A percentile compares a stretch with the other conserved stretches of the same genome.
Conservation (phyloP, 1,140 invertebrate genomes). For the Macrobrachium rosenbergii region DNA sequence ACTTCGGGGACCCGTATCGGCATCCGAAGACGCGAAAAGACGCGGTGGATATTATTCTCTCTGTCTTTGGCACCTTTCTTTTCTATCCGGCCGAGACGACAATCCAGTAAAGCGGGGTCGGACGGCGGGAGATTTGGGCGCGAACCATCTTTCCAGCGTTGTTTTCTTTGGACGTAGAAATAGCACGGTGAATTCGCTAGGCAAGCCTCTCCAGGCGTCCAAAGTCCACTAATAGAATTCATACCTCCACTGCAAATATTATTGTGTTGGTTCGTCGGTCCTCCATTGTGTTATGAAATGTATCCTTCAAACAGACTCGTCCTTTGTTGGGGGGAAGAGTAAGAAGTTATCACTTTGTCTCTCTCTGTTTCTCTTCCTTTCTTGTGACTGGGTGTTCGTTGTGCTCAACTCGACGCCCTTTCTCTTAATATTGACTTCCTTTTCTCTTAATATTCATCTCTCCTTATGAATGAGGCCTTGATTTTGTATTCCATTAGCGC, state of each 20-base stretch:
- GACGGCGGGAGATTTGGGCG: conserved; percentile 30
- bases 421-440: not conserved
- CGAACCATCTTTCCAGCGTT: conserved; percentile 27
- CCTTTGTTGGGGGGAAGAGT: conserved; percentile 26
- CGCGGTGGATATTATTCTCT: too few species aligned
- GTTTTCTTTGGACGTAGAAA: conserved; percentile 60
- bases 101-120: conserved; percentile 43
- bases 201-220: conserved; percentile 55
- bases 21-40: too few species aligned
- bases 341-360: not conserved
- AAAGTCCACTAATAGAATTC: conserved; percentile 63
- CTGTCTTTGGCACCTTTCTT: not conserved
- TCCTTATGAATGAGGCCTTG: not conserved
- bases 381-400: not conserved
- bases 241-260: conserved; percentile 63
- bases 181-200: conserved; percentile 63
- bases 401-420: not conserved
- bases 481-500: too few species aligned
- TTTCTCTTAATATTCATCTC: not conserved
- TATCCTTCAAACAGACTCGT: conserved; percentile 56
- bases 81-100: not conserved
- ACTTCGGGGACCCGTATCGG: too few species aligned
- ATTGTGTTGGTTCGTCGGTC: conserved; percentile 55
- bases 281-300: conserved; percentile 61
- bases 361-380: conserved; percentile 4